These are phyloP conservation scores for Notechis scutatus DNA, from an alignment of 2,113 vertebrate genomes.

Conservation along the genomic window DNA sequence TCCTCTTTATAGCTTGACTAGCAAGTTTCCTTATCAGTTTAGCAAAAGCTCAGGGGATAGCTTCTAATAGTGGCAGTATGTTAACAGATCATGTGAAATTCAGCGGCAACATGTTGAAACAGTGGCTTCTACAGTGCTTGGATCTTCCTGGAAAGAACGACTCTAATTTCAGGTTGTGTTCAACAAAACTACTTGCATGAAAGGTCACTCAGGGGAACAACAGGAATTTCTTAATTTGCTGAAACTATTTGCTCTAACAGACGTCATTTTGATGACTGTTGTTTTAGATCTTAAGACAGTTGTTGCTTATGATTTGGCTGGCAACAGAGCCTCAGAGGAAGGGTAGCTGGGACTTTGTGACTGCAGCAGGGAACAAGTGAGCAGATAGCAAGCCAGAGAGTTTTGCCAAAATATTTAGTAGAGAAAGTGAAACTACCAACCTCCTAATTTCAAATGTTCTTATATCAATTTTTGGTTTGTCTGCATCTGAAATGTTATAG, in stretches of 20 bases:
- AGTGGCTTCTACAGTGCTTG: neutral
- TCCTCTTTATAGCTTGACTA: neutral
- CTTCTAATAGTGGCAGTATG: conserved; percentile 2
- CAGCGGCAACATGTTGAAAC: neutral
- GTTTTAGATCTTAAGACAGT: neutral
- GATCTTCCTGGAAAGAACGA: conserved; percentile 22
- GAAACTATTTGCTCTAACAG: neutral
- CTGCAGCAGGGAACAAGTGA: neutral
- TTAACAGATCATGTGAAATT: conserved; percentile 17
- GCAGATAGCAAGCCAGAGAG: neutral
- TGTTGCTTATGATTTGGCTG: neutral
- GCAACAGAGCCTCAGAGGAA: neutral
- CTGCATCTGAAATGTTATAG: neutral
- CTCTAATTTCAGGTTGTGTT: neutral
- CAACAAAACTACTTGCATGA: conserved; percentile 7
- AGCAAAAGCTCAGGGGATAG: neutral
- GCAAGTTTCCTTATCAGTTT: neutral
- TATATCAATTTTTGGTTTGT: neutral
- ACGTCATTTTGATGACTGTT: neutral
- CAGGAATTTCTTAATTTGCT: neutral
- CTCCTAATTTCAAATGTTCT: neutral
- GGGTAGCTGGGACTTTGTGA: neutral
- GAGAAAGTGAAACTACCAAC: neutral
- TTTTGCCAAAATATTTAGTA: neutral
- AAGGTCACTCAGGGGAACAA: accelerated